phyloP scores from a whole-genome alignment of 2,888 invertebrate genomes.

The Buathra laborator region DNA sequence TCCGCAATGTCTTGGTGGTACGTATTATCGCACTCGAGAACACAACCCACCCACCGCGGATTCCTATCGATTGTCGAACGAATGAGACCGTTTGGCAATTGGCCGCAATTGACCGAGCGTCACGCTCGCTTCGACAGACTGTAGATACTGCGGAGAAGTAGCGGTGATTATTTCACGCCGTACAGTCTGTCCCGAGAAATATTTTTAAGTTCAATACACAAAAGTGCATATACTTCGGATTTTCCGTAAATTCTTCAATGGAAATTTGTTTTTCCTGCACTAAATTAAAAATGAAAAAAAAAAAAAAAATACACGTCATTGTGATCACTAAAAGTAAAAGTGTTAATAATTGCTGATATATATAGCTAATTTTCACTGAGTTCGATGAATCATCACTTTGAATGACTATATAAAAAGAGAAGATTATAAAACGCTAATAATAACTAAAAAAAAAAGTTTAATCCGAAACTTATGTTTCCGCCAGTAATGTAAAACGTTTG shows the following conservation, averaged over 20 bases:
- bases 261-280: background rate
- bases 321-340: background rate
- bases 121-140: slow-evolving; percentile 70
- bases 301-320: too few relatives aligned
- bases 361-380: too few relatives aligned
- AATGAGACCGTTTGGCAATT: slow-evolving; percentile 78
- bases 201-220: background rate
- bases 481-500: background rate
- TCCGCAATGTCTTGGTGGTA: slow-evolving; percentile 34
- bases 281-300: background rate
- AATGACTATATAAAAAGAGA: too few relatives aligned
- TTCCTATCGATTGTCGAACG: slow-evolving; percentile 75
- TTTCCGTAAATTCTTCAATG: background rate
- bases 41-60: slow-evolving; percentile 77
- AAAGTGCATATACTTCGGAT: background rate
- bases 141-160: slow-evolving; percentile 30
- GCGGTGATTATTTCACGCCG: slow-evolving; percentile 31
- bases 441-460: background rate
- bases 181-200: slow-evolving; percentile 7
- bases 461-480: background rate
- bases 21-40: slow-evolving; percentile 40
- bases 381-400: too few relatives aligned
- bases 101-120: slow-evolving; percentile 79
- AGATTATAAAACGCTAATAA: too few relatives aligned
- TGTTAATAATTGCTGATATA: background rate